These are phyloP conservation scores for Meda fulgida DNA, from an alignment of 2,797 vertebrate genomes.

Conservation along the genomic window DNA sequence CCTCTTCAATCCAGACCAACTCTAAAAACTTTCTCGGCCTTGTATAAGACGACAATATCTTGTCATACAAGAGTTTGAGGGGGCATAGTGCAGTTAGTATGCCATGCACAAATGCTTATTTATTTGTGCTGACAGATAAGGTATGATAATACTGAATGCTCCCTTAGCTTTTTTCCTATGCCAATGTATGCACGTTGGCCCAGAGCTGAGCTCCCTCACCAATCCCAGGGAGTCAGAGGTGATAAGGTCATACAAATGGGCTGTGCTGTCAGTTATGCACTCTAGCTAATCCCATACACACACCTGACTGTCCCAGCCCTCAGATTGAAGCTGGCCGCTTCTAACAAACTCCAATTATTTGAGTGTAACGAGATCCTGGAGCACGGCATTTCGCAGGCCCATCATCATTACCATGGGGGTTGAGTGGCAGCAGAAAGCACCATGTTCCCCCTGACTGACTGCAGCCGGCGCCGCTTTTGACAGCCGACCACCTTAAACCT, in stretches of 20 bases:
- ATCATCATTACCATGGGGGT: conserved; percentile 74
- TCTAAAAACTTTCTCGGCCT: not conserved
- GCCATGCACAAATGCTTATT: conserved; percentile 22
- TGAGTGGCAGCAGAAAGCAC: conserved; percentile 76
- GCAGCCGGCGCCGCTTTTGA: conserved; percentile 69
- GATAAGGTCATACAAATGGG: conserved; percentile 45
- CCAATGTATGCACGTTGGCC: not conserved
- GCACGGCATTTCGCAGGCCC: conserved; percentile 65
- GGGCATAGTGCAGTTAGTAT: not conserved
- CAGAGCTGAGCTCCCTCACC: conserved; percentile 12
- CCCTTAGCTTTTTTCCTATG: conserved; percentile 29
- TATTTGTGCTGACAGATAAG: conserved; percentile 37
- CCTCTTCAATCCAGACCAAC: conserved; percentile 8
- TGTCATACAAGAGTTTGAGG: conserved; percentile 7
- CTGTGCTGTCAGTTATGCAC: conserved; percentile 50
- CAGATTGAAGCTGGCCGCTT: conserved; percentile 66
- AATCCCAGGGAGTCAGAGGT: conserved; percentile 39
- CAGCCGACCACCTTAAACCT: conserved; percentile 71
- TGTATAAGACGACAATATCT: not conserved
- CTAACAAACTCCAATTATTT: conserved; percentile 79
- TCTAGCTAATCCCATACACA: conserved; percentile 66
- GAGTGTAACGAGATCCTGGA: conserved; percentile 76
- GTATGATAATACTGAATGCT: conserved; percentile 26
- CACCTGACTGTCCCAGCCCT: conserved; percentile 63
- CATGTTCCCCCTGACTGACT: conserved; percentile 75